Evolutionary conservation across 2,888 invertebrate species (phyloP).

Genomic region (Coleophora flavipennella): DNA sequence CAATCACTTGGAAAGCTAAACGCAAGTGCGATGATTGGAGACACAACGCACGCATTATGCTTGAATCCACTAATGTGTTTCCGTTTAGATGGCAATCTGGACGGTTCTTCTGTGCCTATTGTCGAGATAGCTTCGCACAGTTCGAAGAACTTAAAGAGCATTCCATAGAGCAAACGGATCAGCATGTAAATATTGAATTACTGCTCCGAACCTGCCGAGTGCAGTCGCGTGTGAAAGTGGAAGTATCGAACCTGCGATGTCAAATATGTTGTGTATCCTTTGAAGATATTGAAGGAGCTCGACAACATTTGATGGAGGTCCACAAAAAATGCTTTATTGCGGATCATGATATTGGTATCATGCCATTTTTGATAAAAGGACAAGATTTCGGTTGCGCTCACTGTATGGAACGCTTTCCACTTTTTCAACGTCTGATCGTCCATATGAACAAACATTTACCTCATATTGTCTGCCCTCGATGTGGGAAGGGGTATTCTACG

Average conservation of each 20-base stretch:
- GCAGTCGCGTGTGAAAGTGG: not conserved
- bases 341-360: conserved; percentile 40
- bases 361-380: conserved; percentile 35
- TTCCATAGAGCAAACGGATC: conserved; percentile 24
- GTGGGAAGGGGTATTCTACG: not conserved
- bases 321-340: not conserved
- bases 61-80: conserved; percentile 52
- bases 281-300: not conserved
- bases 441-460: conserved; percentile 28
- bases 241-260: not conserved
- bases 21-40: too few relatives aligned
- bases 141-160: conserved; percentile 41
- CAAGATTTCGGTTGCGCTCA: conserved; percentile 36
- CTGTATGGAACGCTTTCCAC: conserved; percentile 32
- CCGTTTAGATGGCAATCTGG: conserved; percentile 59
- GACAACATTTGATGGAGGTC: not conserved
- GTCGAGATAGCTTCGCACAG: conserved; percentile 42
- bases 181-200: not conserved
- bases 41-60: conserved; percentile 1
- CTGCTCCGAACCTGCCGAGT: not conserved
- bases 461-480: conserved; percentile 12
- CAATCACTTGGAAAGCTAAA: too few relatives aligned
- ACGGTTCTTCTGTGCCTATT: conserved; percentile 47
- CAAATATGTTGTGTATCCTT: not conserved
- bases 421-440: not conserved